These are phyloP conservation scores for Conus canariensis DNA, from an alignment of 2,888 invertebrate genomes.

Conservation along the genomic window DNA sequence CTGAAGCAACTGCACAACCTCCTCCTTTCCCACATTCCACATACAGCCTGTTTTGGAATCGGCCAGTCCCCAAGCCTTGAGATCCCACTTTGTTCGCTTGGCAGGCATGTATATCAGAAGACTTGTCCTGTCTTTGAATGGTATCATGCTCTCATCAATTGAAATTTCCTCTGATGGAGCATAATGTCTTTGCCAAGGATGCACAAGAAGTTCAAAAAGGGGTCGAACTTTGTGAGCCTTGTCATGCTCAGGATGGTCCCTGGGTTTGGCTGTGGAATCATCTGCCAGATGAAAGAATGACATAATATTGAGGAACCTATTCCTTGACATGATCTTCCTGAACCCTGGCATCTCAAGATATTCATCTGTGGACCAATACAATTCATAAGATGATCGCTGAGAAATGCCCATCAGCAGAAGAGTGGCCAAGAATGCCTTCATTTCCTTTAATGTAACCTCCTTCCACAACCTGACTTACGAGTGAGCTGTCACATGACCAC, in stretches of 20 bases:
- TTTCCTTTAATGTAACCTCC: not conserved
- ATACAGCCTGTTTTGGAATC: not conserved
- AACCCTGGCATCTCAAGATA: no score
- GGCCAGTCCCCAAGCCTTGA: not conserved
- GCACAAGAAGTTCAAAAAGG: not conserved
- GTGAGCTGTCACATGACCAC: not conserved
- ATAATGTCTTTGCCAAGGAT: not conserved
- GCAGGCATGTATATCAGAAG: conserved; percentile 1
- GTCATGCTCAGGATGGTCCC: not conserved
- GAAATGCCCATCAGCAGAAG: not conserved
- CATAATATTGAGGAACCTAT: no score
- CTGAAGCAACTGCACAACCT: not conserved
- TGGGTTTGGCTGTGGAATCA: no score
- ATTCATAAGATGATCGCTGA: not conserved
- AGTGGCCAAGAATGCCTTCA: conserved; percentile 6
- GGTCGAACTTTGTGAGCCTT: not conserved
- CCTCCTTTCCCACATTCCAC: not conserved
- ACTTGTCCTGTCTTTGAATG: conserved; percentile 1
- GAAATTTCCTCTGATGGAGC: not conserved
- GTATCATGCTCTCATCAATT: conserved; percentile 25
- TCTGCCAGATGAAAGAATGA: no score
- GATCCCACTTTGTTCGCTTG: not conserved
- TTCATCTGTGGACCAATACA: not conserved
- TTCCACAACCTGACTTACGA: no score
- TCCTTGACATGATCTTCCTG: no score